Evolutionary conservation across 1,140 invertebrate species (phyloP).

Genomic region (Nomia melanderi): DNA sequence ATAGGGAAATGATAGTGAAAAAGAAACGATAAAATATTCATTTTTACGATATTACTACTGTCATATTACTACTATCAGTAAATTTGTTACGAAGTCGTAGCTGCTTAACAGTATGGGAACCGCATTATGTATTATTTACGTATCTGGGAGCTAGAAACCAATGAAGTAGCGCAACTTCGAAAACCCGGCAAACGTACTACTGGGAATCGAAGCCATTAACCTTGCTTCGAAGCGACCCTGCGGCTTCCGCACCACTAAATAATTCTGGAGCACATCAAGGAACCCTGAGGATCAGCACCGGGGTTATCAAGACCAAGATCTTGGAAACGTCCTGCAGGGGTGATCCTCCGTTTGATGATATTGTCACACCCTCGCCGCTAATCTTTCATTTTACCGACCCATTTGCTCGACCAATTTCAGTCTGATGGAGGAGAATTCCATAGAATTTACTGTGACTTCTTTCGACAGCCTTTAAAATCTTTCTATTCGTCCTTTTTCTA

Average conservation of each 20-base stretch:
- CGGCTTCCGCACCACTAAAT: conserved; percentile 66
- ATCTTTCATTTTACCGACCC: conserved; percentile 62
- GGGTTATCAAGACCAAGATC: conserved; percentile 59
- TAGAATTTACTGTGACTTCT: conserved; percentile 2
- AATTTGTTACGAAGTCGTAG: conserved; percentile 25
- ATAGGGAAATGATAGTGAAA: too few relatives aligned
- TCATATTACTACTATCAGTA: too few relatives aligned
- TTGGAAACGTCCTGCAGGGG: conserved; percentile 55
- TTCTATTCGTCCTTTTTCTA: background rate
- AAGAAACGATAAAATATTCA: too few relatives aligned
- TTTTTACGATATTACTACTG: too few relatives aligned
- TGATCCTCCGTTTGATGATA: conserved; percentile 56
- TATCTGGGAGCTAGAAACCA: conserved; percentile 16
- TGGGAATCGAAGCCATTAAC: conserved; percentile 69
- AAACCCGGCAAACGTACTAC: conserved; percentile 39
- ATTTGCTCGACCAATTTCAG: conserved; percentile 54
- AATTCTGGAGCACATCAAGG: conserved; percentile 60
- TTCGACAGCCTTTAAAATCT: background rate
- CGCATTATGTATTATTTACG: conserved; percentile 44
- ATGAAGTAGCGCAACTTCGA: conserved; percentile 58
- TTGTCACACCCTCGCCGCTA: conserved; percentile 51
- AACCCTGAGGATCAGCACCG: conserved; percentile 48
- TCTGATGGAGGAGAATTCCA: conserved; percentile 8
- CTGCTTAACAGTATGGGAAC: conserved; percentile 31
- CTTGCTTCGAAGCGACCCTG: conserved; percentile 50